phyloP scores from a whole-genome alignment of 2,113 vertebrate genomes.

The Thryonomys swinderianus region DNA sequence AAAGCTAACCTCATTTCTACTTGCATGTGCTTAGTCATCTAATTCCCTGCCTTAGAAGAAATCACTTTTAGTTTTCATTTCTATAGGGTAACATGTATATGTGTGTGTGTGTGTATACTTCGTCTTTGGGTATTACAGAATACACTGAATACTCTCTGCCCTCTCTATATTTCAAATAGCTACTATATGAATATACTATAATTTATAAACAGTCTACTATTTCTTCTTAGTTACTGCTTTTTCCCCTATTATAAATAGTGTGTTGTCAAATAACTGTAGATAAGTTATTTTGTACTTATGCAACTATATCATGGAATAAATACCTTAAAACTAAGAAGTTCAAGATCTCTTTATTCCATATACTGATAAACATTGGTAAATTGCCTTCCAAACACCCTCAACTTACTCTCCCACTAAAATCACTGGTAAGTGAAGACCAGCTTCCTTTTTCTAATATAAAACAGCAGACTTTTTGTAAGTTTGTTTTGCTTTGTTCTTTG shows the following conservation, averaged over 20 bases:
- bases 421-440: neutral
- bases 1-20: neutral
- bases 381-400: slow-evolving; percentile 7
- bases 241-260: slow-evolving; percentile 16
- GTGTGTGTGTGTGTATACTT: neutral
- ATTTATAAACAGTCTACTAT: neutral
- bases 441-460: neutral
- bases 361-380: slow-evolving; percentile 11
- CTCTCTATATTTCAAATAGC: neutral
- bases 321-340: neutral
- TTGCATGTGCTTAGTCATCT: neutral
- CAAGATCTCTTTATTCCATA: neutral
- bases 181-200: neutral
- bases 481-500: neutral
- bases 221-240: neutral
- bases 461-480: neutral
- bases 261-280: neutral
- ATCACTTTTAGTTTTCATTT: neutral
- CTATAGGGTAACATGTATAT: neutral
- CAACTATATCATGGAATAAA: neutral
- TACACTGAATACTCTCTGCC: neutral
- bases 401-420: neutral
- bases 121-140: neutral
- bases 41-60: neutral
- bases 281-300: neutral